A percentile compares a stretch with the other conserved stretches of the same genome.
These are phyloP conservation scores for Chelon labrosus DNA, from an alignment of 2,797 vertebrate genomes.

Conservation along the genomic window DNA sequence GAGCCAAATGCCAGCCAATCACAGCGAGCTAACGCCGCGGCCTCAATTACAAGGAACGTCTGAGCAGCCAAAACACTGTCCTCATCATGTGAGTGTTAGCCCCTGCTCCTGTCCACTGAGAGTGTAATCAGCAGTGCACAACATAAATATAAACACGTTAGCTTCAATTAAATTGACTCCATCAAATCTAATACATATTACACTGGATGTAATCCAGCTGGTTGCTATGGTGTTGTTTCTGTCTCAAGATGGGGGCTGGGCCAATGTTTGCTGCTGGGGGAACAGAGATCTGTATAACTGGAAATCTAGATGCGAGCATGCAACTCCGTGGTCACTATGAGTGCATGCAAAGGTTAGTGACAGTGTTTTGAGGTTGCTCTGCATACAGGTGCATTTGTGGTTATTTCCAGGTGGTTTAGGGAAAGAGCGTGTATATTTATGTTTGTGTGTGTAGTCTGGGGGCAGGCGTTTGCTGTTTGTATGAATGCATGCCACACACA, in stretches of 20 bases:
- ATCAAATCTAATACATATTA: conserved; percentile 77
- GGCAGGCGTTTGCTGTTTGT: conserved; percentile 40
- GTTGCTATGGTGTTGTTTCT: conserved; percentile 81
- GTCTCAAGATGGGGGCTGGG: conserved; percentile 49
- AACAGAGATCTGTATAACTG: conserved; percentile 52
- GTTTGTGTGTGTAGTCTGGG: conserved; percentile 20
- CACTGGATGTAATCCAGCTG: conserved; percentile 77
- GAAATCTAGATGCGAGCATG: conserved; percentile 27
- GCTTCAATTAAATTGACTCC: conserved; percentile 83
- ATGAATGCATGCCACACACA: conserved; percentile 50
- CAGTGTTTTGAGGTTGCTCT: conserved; percentile 23
- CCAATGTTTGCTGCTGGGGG: conserved; percentile 50
- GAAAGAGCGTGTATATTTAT: background rate
- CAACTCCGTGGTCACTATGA: conserved; percentile 13
- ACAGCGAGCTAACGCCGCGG: conserved; percentile 49
- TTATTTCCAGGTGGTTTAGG: conserved; percentile 34
- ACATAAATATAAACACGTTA: conserved; percentile 87
- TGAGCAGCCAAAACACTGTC: conserved; percentile 71
- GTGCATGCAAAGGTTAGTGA: conserved; percentile 6
- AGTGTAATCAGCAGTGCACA: conserved; percentile 80
- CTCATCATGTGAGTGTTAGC: conserved; percentile 58
- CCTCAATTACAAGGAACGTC: conserved; percentile 70
- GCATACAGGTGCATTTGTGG: conserved; percentile 8
- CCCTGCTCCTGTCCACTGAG: conserved; percentile 67
- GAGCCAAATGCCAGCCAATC: conserved; percentile 55